Evolutionary conservation across 2,797 vertebrate genomes (phyloP).

Genomic region (Gephyroberyx darwinii): DNA sequence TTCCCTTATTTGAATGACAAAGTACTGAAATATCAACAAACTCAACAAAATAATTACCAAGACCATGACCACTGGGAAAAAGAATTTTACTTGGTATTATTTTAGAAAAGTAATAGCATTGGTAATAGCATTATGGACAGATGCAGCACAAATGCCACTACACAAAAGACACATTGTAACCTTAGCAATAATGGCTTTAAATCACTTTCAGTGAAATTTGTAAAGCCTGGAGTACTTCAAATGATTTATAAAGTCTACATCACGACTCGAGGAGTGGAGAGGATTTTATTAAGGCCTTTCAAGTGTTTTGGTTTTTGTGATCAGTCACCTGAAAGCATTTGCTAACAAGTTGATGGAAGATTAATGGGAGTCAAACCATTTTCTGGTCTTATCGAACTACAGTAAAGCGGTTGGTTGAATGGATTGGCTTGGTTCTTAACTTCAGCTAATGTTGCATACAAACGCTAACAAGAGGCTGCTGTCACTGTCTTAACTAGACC

Average conservation of each 20-base stretch:
- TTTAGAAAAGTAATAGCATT: slow-evolving; percentile 55
- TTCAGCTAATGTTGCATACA: background rate
- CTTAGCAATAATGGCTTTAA: slow-evolving; percentile 37
- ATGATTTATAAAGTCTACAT: background rate
- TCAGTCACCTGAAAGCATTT: background rate
- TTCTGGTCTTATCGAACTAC: no score
- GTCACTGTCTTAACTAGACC: background rate
- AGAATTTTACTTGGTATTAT: slow-evolving; percentile 51
- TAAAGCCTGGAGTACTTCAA: slow-evolving; percentile 21
- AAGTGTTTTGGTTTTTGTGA: background rate
- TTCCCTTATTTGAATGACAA: background rate
- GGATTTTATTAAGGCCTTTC: slow-evolving; percentile 15
- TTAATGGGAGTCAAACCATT: background rate
- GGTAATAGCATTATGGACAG: slow-evolving; percentile 19
- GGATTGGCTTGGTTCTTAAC: no score
- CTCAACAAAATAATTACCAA: slow-evolving; percentile 14
- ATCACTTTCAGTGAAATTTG: slow-evolving; percentile 30
- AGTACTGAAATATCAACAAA: background rate
- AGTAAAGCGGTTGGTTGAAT: no score
- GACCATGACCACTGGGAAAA: slow-evolving; percentile 6
- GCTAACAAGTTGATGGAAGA: background rate
- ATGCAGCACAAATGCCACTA: slow-evolving; percentile 33
- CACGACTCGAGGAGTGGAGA: background rate
- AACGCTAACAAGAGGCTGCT: slow-evolving; percentile 1
- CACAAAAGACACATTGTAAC: slow-evolving; percentile 22